phyloP scores from a whole-genome alignment of 2,113 vertebrate genomes.

The Pelecanoides urinatrix region DNA sequence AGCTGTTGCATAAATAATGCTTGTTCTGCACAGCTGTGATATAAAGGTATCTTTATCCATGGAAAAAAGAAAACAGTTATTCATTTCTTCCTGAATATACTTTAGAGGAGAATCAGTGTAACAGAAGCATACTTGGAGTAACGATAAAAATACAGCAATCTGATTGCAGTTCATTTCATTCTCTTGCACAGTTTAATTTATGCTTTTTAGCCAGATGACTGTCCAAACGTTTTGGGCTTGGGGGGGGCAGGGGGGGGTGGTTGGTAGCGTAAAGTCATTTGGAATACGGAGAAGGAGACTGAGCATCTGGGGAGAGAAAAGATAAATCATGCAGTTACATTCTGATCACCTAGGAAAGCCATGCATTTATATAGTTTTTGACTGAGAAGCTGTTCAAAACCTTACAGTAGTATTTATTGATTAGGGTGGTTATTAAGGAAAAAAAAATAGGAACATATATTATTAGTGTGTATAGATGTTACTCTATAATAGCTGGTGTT shows the following conservation, averaged over 20 bases:
- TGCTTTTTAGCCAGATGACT: neutral
- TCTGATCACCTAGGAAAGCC: neutral
- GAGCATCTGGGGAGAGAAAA: neutral
- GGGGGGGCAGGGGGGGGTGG: neutral
- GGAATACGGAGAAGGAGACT: neutral
- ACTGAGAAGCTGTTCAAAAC: neutral
- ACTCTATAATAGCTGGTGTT: neutral
- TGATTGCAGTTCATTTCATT: neutral
- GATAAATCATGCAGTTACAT: neutral
- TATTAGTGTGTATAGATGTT: neutral
- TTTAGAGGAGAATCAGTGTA: neutral
- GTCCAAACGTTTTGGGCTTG: neutral
- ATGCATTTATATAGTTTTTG: neutral
- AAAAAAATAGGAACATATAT: rapidly evolving
- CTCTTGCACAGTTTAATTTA: neutral
- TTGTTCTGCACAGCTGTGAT: conserved; percentile 25
- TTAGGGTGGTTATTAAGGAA: neutral
- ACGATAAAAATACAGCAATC: neutral
- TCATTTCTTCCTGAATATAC: neutral
- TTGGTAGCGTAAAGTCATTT: neutral
- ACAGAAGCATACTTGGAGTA: neutral
- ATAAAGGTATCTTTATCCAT: neutral
- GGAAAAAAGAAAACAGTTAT: neutral
- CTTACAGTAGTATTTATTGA: neutral
- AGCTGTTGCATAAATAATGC: neutral